Conservation (phyloP, 2,797 vertebrate genomes). For the Tangara arthus region DNA sequence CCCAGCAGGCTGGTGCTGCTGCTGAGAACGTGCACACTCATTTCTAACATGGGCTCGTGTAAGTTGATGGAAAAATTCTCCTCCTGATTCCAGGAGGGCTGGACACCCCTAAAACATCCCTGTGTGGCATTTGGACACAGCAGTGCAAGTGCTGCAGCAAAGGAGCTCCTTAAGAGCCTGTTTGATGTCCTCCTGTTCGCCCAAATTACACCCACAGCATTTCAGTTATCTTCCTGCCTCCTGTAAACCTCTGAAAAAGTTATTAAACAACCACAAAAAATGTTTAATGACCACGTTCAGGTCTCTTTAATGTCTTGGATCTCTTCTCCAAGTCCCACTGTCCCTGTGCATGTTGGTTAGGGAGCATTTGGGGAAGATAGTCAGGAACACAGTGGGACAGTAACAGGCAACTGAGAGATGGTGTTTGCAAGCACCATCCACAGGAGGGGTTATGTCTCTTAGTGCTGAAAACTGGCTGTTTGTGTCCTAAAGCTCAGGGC, state of each 20-base stretch:
- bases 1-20: not conserved
- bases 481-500: not conserved
- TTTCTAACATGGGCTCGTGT: fast-evolving
- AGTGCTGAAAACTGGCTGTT: not conserved
- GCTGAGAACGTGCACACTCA: fast-evolving
- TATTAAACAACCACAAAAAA: not conserved
- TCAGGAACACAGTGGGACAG: not conserved
- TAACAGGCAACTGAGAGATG: not conserved
- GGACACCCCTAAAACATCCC: not conserved
- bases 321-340: not conserved
- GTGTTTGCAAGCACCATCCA: not conserved
- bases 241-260: not conserved
- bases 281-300: not conserved
- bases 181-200: not conserved
- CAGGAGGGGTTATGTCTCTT: not conserved
- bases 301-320: not conserved
- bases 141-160: not conserved
- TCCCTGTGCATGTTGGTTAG: not conserved
- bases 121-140: not conserved
- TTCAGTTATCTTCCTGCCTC: not conserved
- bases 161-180: not conserved
- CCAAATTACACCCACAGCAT: not conserved
- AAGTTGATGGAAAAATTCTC: not conserved
- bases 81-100: not conserved
- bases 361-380: not conserved